Percentiles rank a stretch among this genome's conserved stretches.
phyloP scores from a whole-genome alignment of 2,888 invertebrate genomes.

The Harpalus rufipes region DNA sequence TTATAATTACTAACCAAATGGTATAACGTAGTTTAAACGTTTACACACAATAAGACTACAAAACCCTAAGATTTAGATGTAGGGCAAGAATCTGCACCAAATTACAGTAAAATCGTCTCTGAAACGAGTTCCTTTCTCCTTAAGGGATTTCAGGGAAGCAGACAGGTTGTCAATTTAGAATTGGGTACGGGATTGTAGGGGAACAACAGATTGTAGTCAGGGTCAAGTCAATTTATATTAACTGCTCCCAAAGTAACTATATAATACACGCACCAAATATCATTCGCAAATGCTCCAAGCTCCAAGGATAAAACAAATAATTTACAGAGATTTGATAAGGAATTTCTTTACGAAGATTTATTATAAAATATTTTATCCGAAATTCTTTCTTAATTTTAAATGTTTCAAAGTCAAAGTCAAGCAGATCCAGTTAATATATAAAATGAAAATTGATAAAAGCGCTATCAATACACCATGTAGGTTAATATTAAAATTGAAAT shows the following conservation, averaged over 20 bases:
- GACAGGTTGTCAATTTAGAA: conserved; percentile 2
- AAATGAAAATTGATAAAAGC: too few species aligned
- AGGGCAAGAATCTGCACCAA: background rate
- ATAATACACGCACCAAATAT: background rate
- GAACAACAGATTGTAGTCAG: background rate
- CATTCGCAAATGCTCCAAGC: background rate
- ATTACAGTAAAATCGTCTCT: background rate
- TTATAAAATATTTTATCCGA: too few species aligned
- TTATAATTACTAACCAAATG: too few species aligned
- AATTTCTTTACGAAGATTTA: too few species aligned
- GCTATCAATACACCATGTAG: too few species aligned
- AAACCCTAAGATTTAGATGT: background rate
- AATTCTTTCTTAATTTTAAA: too few species aligned
- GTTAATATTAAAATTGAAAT: too few species aligned
- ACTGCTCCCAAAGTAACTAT: background rate
- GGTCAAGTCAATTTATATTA: conserved; percentile 6
- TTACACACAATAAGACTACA: too few species aligned
- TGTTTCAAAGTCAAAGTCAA: too few species aligned
- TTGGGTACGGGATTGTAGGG: background rate
- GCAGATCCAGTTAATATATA: too few species aligned
- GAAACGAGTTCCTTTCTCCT: background rate
- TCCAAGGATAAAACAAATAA: background rate
- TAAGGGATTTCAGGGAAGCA: background rate
- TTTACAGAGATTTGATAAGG: background rate
- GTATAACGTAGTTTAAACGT: too few species aligned